Conservation (phyloP, 2,888 invertebrate genomes). For the Lamellibrachia satsuma region DNA sequence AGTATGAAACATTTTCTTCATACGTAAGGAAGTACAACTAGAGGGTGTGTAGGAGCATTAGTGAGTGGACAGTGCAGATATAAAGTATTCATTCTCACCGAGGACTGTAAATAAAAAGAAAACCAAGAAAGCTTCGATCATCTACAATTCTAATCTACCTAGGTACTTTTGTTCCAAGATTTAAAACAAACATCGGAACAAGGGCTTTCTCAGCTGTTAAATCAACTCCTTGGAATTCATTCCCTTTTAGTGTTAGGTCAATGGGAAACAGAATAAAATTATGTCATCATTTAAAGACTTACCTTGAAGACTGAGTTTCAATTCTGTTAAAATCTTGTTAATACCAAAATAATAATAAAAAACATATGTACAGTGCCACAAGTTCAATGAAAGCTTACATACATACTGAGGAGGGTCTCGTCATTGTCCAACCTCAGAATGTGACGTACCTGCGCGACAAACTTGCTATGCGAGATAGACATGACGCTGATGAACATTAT, state of each 20-base stretch:
- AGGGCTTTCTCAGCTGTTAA: too few species aligned
- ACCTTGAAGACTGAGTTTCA: neutral
- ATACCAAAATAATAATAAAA: neutral
- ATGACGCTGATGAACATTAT: constrained; percentile 87
- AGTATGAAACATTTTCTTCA: too few species aligned
- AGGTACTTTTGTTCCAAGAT: too few species aligned
- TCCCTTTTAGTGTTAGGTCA: too few species aligned
- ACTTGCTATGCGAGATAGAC: constrained; percentile 76
- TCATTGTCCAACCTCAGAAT: constrained; percentile 22
- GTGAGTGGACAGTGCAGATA: too few species aligned
- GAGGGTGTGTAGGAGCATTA: too few species aligned
- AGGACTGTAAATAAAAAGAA: neutral
- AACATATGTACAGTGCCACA: neutral
- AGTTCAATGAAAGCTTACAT: neutral
- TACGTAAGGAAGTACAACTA: neutral
- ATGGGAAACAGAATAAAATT: too few species aligned
- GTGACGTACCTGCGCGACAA: constrained; percentile 78
- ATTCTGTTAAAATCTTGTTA: neutral
- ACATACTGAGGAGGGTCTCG: neutral
- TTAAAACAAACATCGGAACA: too few species aligned
- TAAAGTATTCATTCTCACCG: neutral
- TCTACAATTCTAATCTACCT: too few species aligned
- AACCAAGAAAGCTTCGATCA: too few species aligned
- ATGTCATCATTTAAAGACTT: too few species aligned
- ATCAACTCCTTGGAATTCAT: too few species aligned